These are phyloP conservation scores for Apamea sordens DNA, from an alignment of 2,888 invertebrate genomes.

Conservation along the genomic window DNA sequence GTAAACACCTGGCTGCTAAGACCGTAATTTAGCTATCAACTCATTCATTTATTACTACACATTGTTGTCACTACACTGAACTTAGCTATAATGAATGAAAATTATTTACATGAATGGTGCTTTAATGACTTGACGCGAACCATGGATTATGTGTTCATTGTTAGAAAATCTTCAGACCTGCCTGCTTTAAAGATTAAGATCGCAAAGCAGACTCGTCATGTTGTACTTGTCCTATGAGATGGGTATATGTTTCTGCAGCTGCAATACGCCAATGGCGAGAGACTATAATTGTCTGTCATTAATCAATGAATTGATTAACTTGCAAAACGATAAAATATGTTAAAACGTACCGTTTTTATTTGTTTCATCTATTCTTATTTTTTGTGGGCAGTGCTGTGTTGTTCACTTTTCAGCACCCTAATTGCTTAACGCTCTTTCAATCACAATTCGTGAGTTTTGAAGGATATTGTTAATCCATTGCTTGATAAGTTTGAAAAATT, in stretches of 20 bases:
- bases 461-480: too few species aligned
- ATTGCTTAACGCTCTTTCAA: too few species aligned
- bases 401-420: neutral
- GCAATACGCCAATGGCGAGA: neutral
- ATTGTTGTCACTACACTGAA: constrained; percentile 47
- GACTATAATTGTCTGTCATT: neutral
- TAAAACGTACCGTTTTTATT: neutral
- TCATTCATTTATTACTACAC: constrained; percentile 48
- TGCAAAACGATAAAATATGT: neutral
- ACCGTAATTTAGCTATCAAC: constrained; percentile 47
- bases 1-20: constrained; percentile 39
- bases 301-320: neutral
- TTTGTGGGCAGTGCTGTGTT: neutral
- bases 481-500: too few species aligned
- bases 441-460: too few species aligned
- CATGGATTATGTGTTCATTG: constrained; percentile 35
- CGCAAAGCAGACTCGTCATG: neutral
- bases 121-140: constrained; percentile 26
- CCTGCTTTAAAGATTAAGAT: neutral
- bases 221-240: neutral
- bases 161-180: neutral
- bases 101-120: constrained; percentile 43
- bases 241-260: neutral
- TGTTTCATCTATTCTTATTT: neutral
- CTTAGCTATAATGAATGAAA: constrained; percentile 17